A percentile compares a stretch with the other conserved stretches of the same genome.
phyloP scores from a whole-genome alignment of 1,140 invertebrate species.

The Plectrocnemia conspersa region DNA sequence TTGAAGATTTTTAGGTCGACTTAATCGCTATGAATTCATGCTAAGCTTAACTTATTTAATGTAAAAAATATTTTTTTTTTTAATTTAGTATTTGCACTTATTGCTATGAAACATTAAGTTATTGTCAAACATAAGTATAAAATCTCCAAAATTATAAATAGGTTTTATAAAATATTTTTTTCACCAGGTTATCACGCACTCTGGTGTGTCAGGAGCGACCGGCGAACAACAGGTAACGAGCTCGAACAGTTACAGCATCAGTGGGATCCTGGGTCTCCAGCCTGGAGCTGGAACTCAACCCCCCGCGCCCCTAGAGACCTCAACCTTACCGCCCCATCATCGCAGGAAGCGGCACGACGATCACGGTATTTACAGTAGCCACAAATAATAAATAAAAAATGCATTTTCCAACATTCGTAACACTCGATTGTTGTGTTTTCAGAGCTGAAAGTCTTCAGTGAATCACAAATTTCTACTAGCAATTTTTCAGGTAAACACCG shows the following conservation, averaged over 20 bases:
- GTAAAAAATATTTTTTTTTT: too few species aligned
- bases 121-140: constrained; percentile 2
- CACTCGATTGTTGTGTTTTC: constrained; percentile 2
- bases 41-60: too few species aligned
- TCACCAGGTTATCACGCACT: constrained; percentile 56
- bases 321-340: constrained; percentile 38
- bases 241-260: constrained; percentile 83
- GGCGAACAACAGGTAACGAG: constrained; percentile 51
- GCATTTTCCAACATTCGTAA: background rate
- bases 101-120: too few species aligned
- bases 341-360: constrained; percentile 50
- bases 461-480: constrained; percentile 10
- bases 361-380: constrained; percentile 39
- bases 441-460: constrained; percentile 5
- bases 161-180: constrained; percentile 5
- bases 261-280: constrained; percentile 86
- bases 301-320: constrained; percentile 34
- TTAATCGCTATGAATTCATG: too few species aligned
- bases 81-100: too few species aligned
- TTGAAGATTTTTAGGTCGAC: too few species aligned
- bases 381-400: background rate
- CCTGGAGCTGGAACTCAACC: constrained; percentile 13
- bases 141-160: background rate
- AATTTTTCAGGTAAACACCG: constrained; percentile 7
- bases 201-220: constrained; percentile 52